A percentile compares a stretch with the other conserved stretches of the same genome.
These are phyloP conservation scores for Pissodes strobi DNA, from an alignment of 1,140 invertebrate genomes.

Conservation along the genomic window DNA sequence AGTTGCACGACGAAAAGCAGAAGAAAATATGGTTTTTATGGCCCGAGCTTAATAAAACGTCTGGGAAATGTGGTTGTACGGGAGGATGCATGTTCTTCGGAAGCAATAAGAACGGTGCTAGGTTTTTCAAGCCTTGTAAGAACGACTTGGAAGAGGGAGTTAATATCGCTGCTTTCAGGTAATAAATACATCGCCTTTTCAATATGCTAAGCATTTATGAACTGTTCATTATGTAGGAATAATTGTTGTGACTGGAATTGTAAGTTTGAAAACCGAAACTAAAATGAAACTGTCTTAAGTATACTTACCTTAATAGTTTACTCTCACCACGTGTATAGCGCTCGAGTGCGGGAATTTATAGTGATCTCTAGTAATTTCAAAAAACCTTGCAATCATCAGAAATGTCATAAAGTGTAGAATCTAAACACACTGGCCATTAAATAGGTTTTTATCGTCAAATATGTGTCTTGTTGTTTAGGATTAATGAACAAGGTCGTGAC, in stretches of 20 bases:
- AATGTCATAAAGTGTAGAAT: too few species aligned
- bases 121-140: constrained; percentile 84
- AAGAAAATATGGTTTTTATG: constrained; percentile 95
- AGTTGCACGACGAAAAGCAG: constrained; percentile 83
- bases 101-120: constrained; percentile 80
- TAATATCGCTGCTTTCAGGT: constrained; percentile 79
- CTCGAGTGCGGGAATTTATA: too few species aligned
- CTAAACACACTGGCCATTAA: too few species aligned
- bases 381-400: too few species aligned
- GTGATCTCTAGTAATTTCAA: too few species aligned
- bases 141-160: constrained; percentile 80
- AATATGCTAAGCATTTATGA: too few species aligned
- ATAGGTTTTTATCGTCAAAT: neutral
- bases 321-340: too few species aligned
- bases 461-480: constrained; percentile 53
- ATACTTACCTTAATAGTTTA: too few species aligned
- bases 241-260: too few species aligned
- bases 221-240: too few species aligned
- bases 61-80: constrained; percentile 89
- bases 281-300: too few species aligned
- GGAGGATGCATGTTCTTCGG: constrained; percentile 96
- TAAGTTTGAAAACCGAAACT: too few species aligned
- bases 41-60: constrained; percentile 64
- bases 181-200: constrained; percentile 31
- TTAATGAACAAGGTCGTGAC: constrained; percentile 69